Evolutionary conservation across 2,888 invertebrate species (phyloP).

Genomic region (Caenorhabditis parvicauda): DNA sequence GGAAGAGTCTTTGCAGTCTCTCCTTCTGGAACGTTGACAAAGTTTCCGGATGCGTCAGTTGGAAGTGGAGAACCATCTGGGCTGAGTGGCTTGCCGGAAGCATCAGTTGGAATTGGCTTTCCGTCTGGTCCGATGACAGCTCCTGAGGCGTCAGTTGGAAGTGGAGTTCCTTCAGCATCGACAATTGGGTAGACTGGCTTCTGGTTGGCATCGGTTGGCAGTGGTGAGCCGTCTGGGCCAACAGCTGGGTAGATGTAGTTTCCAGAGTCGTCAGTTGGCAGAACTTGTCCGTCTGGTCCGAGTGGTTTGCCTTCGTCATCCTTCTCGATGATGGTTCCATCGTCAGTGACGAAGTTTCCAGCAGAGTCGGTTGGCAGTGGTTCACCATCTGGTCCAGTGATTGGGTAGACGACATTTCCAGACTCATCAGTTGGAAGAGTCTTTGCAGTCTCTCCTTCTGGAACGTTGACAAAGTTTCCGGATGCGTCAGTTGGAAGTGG

Average conservation of each 20-base stretch:
- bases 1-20: constrained; percentile 9
- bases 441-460: constrained; percentile 4
- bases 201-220: constrained; percentile 21
- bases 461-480: constrained; percentile 8
- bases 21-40: constrained; percentile 10
- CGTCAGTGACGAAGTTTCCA: too few species aligned
- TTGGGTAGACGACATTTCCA: constrained; percentile 23
- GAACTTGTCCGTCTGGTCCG: constrained; percentile 26
- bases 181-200: too few species aligned
- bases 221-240: constrained; percentile 9
- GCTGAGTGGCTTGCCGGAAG: constrained; percentile 12
- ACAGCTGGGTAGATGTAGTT: constrained; percentile 20
- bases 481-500: constrained; percentile 22
- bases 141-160: constrained; percentile 24
- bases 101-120: constrained; percentile 15
- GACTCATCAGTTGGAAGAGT: constrained; percentile 13
- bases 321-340: constrained; percentile 10
- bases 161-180: constrained; percentile 24
- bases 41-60: constrained; percentile 16
- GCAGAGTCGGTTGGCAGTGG: too few species aligned
- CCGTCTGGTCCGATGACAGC: constrained; percentile 26
- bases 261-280: constrained; percentile 24
- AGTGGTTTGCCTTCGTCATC: constrained; percentile 17
- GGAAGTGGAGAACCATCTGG: constrained; percentile 26
- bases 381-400: too few species aligned